Conservation (phyloP, 2,888 invertebrate species). For the Coleophora deauratella region DNA sequence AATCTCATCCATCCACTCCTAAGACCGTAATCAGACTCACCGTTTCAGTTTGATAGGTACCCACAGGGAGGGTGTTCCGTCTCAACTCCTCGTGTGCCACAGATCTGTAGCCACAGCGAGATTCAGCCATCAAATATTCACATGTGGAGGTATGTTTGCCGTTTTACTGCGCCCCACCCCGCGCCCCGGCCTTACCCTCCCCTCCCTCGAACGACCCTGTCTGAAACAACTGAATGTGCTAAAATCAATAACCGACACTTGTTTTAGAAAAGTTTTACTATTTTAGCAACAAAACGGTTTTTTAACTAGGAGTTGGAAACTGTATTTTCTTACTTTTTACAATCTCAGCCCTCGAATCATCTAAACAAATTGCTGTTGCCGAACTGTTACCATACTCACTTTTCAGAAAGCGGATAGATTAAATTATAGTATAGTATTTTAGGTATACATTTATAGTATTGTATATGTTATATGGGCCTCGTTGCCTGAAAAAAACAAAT, state of each 20-base stretch:
- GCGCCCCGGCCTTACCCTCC: conserved; percentile 17
- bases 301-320: too few relatives aligned
- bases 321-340: too few relatives aligned
- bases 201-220: conserved; percentile 38
- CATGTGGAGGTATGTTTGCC: conserved; percentile 63
- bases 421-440: too few relatives aligned
- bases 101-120: conserved; percentile 49
- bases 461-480: too few relatives aligned
- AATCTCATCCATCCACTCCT: conserved; percentile 3
- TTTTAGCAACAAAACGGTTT: too few relatives aligned
- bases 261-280: conserved; percentile 53
- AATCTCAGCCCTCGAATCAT: too few relatives aligned
- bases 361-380: too few relatives aligned
- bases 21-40: conserved; percentile 6
- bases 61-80: too few relatives aligned
- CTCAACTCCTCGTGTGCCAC: too few relatives aligned
- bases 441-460: too few relatives aligned
- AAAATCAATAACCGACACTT: conserved; percentile 64
- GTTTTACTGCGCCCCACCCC: conserved; percentile 50
- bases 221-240: conserved; percentile 68
- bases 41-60: neutral
- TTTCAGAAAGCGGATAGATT: conserved; percentile 4
- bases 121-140: conserved; percentile 71
- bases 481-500: too few relatives aligned
- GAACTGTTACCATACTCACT: conserved; percentile 11